Evolutionary conservation across 2,797 vertebrate genomes (phyloP), one percentile per base, ranked within the genome.

Genomic region (Pangasius djambal): DNA sequence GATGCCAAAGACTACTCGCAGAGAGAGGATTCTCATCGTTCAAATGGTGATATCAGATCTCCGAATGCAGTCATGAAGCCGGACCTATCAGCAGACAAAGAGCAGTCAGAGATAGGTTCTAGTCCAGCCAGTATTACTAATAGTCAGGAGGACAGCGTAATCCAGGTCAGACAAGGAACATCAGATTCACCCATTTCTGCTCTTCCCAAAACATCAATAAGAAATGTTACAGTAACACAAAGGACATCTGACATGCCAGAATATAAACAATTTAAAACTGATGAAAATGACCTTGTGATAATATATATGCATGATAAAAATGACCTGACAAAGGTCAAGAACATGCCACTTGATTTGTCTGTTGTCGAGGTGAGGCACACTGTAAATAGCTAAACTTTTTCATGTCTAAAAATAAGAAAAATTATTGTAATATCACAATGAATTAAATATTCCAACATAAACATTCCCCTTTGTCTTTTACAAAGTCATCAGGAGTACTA

Each of bases 361-460:
- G 72, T 40, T 74, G n/a, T 93, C 16, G 87, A 92, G 92, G 92
- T 93, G 74, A 89, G 86, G 22, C 70, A 87, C n/a, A 70, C 3
- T 55, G 74, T 31, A 77, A 20, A 37, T 15, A 83, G 13, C 5
- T 28, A 55, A 44, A 25, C 31, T 20, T 70, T 13, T 28, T 50
- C 15, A 50, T 50, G 13, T 48, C 1, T 40, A 25, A 82, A 83
- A 28, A 83, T 61, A 61, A 28, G 18, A 61, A 0, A 40, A 37
- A 72, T 74, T 28, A 72, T 70, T 50, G 22, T 79, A 72, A 67
- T 48, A 59, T 55, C 10, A 72, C 70, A 57, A 18, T 69, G 20
- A 20, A 75, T 72, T 13, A 69, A 88, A 69, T 83, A 55, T 34
- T 0, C 34, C 8, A 44, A 69, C 37, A 28, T 31, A 40, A 12